Base-by-base conservation (phyloP, 2,888 invertebrate species). In the Tetranychus truncatus region DNA sequence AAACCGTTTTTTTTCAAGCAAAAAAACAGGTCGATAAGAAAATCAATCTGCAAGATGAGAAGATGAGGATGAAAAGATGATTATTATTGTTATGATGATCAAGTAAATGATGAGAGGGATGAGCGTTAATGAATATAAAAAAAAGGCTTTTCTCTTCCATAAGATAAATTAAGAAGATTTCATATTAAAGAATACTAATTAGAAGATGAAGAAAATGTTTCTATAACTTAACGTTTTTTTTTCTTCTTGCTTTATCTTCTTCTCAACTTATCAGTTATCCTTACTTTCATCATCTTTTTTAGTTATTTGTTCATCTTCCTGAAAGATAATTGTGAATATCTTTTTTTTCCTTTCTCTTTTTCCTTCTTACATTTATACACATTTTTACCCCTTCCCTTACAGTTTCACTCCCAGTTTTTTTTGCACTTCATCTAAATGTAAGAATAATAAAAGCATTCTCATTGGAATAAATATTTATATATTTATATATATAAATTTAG, bases 371-470 rank as follows among this genome's bases (percentile, higher is more conserved):
- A 34, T 34, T 34, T 34, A 34, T 34, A 34, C 5, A 34, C 34
- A 69, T 1, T 69, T 69, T 69, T 69, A 24, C 34, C 11, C 34
- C 45, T 45, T 45, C 7, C 71, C 71, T 71, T 24, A 20, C 44
- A 21, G 18, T 24, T 69, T 69, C 11, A 15, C 69, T 69, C 34
- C 45, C 34, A 20, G 21, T 45, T 15, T 71, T 45, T 71, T 34
- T 11, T 21, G 18, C 34, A 45, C 71, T 21, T 71, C 45, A 45
- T 71, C 21, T 24, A 24, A 24, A 69, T 69, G 34, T 69, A 69
- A n/a, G 18, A 71, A 71, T 71, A 45, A 45, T 55, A 55, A 55
- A 55, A 55, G 55, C 55, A 55, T 55, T 55, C 55, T 55, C 55
- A 55, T 55, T 55, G 55, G 55, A 55, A 55, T 55, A 55, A 15